A percentile compares a stretch with the other conserved stretches of the same genome.
Conservation (phyloP, 23 tunicate genomes). For the Halocynthia roretzi region DNA sequence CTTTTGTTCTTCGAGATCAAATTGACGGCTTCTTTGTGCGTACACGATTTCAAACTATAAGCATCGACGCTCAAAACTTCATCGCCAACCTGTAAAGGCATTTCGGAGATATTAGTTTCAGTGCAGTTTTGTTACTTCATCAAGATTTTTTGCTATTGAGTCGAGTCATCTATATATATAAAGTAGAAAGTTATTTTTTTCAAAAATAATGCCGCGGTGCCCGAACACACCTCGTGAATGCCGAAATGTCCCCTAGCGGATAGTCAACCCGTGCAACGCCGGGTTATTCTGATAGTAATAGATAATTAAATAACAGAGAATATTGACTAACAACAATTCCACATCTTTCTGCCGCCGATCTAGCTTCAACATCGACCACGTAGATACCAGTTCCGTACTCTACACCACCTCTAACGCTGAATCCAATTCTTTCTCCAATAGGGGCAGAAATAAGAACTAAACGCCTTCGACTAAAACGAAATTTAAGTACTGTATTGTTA, state of each 20-base stretch:
- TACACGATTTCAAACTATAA: conserved; percentile 13
- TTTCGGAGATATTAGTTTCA: too few relatives aligned
- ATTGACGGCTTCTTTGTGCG: conserved; percentile 17
- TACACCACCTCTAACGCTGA: conserved; percentile 18
- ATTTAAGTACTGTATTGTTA: neutral
- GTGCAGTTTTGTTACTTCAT: too few relatives aligned
- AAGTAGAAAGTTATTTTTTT: neutral
- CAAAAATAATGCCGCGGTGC: neutral
- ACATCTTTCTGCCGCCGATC: conserved; percentile 23
- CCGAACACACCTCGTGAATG: too few relatives aligned
- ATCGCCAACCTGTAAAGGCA: conserved; percentile 10
- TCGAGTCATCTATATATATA: too few relatives aligned
- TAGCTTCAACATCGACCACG: conserved; percentile 14
- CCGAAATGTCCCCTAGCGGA: too few relatives aligned
- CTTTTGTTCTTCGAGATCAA: conserved; percentile 20
- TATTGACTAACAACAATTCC: conserved; percentile 4
- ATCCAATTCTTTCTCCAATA: conserved; percentile 15
- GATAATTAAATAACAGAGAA: neutral
- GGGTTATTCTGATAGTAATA: too few relatives aligned
- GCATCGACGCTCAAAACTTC: conserved; percentile 10
- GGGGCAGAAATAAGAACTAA: conserved; percentile 6
- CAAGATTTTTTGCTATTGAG: too few relatives aligned
- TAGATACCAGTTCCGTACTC: conserved; percentile 11
- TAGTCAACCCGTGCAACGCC: too few relatives aligned
- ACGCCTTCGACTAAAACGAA: conserved; percentile 4